Evolutionary conservation across 2,888 invertebrate genomes (phyloP), one percentile per base, ranked within the genome.

Genomic region (Helleia helle): DNA sequence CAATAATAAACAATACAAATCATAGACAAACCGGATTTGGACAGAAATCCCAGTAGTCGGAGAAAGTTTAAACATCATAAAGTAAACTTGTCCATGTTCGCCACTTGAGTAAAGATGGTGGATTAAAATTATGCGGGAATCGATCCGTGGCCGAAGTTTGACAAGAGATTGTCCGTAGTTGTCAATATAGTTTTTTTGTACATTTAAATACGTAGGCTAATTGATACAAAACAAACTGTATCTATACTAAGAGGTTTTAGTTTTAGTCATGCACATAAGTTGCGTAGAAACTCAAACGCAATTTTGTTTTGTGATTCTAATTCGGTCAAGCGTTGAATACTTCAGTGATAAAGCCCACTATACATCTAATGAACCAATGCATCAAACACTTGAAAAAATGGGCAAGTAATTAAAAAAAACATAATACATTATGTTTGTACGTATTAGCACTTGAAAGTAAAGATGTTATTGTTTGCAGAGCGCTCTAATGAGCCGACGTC

Each of bases 41-140:
- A 60, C 55, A 60, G 52, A 49, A 54, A 60, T 59, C 48, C 59
- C 65, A 62, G 67, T 65, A 70, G 71, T 69, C 62, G 47, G 65
- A 56, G 74, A 75, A 74, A 74, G 72, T 71, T 50, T 65, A 72
- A 71, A 14, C 5, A 26, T 26, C 14, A 50, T 46, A 46, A 49
- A 38, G 46, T 31, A 42, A 41, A 41, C 27, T 45, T 39, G 42
- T 42, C 37, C 17, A 39, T 13, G 36, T 9, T 38, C 14, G 13
- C 39, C 41, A 36, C 37, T 42, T 24, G 39, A 41, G 36, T 51
- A 58, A 62, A 60, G 53, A 62, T 59, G 56, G 54, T 49, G 50
- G 47, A 34, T 50, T 37, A 51, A 55, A 56, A 54, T 56, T 55
- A 56, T 51, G 51, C 50, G 51, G 46, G 47, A 56, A 55, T 52